Base-by-base conservation (phyloP, 2,888 invertebrate species). In the Tryphoninae sp. region DNA sequence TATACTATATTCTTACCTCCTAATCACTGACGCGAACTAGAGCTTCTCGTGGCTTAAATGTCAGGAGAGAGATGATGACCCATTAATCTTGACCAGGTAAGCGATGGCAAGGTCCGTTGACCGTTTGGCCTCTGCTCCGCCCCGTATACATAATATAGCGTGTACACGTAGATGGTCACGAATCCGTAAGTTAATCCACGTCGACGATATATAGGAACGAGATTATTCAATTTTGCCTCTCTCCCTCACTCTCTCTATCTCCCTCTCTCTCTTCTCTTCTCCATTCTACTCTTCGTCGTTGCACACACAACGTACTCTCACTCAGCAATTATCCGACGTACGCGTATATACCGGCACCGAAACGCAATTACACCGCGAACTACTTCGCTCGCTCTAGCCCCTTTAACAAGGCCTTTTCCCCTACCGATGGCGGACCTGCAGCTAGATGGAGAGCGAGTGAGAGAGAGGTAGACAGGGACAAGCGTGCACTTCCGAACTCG, bases 111-210 rank as follows among this genome's bases (percentile, higher is more conserved):
- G 16, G 55, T 65, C 71, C 51, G 58, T 68, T 45, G 71, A 76
- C 33, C 45, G 53, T 67, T 81, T 51, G 71, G 65, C 55, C 64
- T 45, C 26, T 59, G n/a, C 13, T 55, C 40, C 51, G 22, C 45
- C 11, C 69, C 64, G 78, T 73, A 76, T 78, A 65, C 62, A 51
- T 75, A 81, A 82, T 74, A 84, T 81, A 75, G 77, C 65, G 65
- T 61, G 42, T 16, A 69, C 72, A 22, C 33, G 68, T 7, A 51
- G 55, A 45, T 69, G 75, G 45, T 77, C 80, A 78, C 65, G 74
- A 86, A 75, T 83, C 81, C 68, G 58, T 83, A 85, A 86, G 83
- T 86, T 81, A 83, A 85, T 85, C 81, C 81, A 72, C 62, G 71
- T 40, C 45, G 45, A 64, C 61, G 40, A 73, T 67, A 65, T 33